A percentile compares a stretch with the other conserved stretches of the same genome.
These are phyloP conservation scores for Pararge aegeria DNA, from an alignment of 1,140 invertebrate genomes.

Conservation along the genomic window DNA sequence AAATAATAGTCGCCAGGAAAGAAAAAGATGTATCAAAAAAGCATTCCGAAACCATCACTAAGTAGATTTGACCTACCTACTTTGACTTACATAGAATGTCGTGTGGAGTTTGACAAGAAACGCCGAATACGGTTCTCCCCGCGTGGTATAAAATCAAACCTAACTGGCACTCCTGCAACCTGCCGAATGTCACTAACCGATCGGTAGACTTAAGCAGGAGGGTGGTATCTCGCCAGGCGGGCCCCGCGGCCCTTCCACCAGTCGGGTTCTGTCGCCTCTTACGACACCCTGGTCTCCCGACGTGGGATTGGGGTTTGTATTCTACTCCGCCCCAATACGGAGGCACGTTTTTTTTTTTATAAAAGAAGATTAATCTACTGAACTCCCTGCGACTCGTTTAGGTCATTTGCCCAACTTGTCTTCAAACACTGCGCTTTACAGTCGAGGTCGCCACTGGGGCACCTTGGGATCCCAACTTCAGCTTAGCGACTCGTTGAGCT, in stretches of 20 bases:
- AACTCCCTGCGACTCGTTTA: no score
- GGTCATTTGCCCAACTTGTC: no score
- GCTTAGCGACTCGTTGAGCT: no score
- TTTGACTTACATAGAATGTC: no score
- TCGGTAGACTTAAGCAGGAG: constrained; percentile 17
- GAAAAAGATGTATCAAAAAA: not conserved
- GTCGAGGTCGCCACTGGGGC: no score
- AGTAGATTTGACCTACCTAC: not conserved
- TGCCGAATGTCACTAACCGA: not conserved
- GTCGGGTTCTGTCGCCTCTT: constrained; percentile 31
- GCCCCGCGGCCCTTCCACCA: constrained; percentile 23
- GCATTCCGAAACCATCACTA: not conserved
- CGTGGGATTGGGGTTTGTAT: constrained; percentile 32
- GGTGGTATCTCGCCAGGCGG: constrained; percentile 24
- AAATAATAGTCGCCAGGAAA: not conserved
- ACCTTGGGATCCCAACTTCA: no score
- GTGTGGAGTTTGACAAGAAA: not conserved
- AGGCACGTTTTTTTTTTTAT: constrained; percentile 1
- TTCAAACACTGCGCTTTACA: no score
- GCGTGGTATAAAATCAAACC: not conserved
- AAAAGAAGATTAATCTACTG: no score
- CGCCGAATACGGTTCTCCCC: not conserved
- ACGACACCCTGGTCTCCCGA: constrained; percentile 30
- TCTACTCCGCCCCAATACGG: constrained; percentile 33
- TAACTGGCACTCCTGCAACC: not conserved